Base-by-base conservation (phyloP, 2,888 invertebrate genomes). In the Mystacides longicornis region DNA sequence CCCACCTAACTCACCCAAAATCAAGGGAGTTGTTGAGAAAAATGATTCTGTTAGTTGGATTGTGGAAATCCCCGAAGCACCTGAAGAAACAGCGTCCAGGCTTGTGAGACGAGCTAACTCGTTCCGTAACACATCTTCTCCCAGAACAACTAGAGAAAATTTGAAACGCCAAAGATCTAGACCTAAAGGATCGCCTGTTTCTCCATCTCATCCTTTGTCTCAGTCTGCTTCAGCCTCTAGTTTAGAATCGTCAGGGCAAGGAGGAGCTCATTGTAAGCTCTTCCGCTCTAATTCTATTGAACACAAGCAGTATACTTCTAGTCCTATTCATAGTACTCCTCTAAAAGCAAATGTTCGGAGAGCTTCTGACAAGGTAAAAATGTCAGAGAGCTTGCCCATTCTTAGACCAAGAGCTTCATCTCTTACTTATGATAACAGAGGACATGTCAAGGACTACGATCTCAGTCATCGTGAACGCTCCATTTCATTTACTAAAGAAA, bases 11-110 rank as follows among this genome's bases (percentile, higher is more conserved):
- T 83, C 87, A 18, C 87, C 88, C 11, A 84, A 87, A 62, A 85
- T 91, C 22, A 90, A 90, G 66, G 89, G 86, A 14, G 85, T 92
- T 60, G 88, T 91, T 1, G 87, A 90, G 68, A 90, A 91, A 68
- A 86, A 84, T 54, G 91, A 90, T 68, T 91, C 90, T 0, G 89
- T 92, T 37, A 89, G 90, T 65, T 92, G 89, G 83, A 89, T 91
- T 18, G 74, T 91, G 23, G 90, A 91, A 68, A 85, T 92, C 67
- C 85, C 86, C 64, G 83, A 84, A 65, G 81, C 84, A 14, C 85
- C 87, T 0, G 86, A 87, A 65, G 83, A 82, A 60, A 81, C 86
- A 42, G 86, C 86, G 46, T 81, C 83, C 49, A 81, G 87, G 63
- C 77, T 87, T 66, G 82, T 87, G 5, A 75, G 86, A 31, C 77